Evolutionary conservation across 2,113 vertebrate genomes (phyloP), one percentile per base, ranked within the genome.

Genomic region (Tragelaphus buxtoni): DNA sequence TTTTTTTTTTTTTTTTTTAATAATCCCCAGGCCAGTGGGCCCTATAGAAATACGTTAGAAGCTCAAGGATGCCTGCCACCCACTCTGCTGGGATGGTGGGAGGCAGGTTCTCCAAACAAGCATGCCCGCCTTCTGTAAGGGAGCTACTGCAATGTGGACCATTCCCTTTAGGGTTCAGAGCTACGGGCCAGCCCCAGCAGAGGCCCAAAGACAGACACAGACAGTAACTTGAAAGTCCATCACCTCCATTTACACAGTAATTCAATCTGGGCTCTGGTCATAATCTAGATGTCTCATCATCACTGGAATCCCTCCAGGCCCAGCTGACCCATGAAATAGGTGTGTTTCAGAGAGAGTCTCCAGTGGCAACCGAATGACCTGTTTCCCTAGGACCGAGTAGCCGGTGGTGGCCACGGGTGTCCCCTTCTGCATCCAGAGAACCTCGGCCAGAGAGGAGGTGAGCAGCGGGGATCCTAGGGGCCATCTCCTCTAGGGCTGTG

Each of bases 271-370:
- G n/a, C 24, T 92, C 24, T 30, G 80, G 7, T 77, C 61, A 9
- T 22, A 8, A 35, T 20, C 24, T 24, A 35, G 30, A 22, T 26
- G 11, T 89, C 11, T 42, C 3, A 0, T 8, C 16, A 4, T 17
- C 12, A 0, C 77, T 35, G 17, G 51, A n/a, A 24, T 56, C 13
- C 20, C 79, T 45, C 18, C 16, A 0, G 45, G 49, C 9, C 9
- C 18, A n/a, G 49, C 42, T 28, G 3, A 22, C 14, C 32, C 0
- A 0, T 10, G 18, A 10, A 77, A 18, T 3, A 22, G 4, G 24
- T 47, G 42, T 58, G 17, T 28, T 47, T 18, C 1, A 5, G 47
- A 60, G 7, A 76, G 53, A 14, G 28, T 4, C 1, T 35, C 8
- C 12, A 9, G 20, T 7, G 16, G 20, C 49, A 51, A 14, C 17